Base-by-base conservation (phyloP, 2,797 vertebrate species). In the Spondyliosoma cantharus region DNA sequence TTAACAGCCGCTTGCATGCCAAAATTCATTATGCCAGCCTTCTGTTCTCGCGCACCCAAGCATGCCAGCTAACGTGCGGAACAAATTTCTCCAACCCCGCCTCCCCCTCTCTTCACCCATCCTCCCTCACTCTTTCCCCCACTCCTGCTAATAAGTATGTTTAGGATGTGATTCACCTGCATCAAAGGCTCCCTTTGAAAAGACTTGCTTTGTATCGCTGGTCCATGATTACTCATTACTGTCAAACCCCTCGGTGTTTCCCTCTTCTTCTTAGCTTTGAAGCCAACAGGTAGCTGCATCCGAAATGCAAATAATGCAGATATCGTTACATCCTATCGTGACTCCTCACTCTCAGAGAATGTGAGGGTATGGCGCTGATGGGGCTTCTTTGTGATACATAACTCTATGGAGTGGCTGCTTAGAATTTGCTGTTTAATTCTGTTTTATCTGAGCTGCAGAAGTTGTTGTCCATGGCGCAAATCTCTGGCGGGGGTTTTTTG, bases 1-100 rank as follows among this genome's bases (percentile, higher is more conserved):
- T 93, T 93, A 93, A 89, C 88, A 90, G 90, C 89, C 74, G 73
- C 83, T 90, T 83, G 87, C 90, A 91, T 60, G 92, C 91, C 93
- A 94, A 92, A 93, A 92, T 92, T 91, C 89, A 94, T 94, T 93
- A 93, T 93, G 86, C 91, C 90, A 91, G 58, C 92, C 91, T 93
- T 94, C 93, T 94, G 93, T 94, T 93, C 91, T 89, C 54, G 71
- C 3, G 90, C 91, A 87, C 46, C 89, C 91, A 90, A 91, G 91
- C 93, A 91, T 94, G 91, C 86, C 86, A 87, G 87, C 91, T 93
- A 93, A 94, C 89, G 89, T 80, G 93, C 87, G 86, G 91, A 94
- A 94, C 93, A 91, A 93, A 94, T 94, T 80, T 65, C 79, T 76
- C 77, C 37, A 37, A 37, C 11, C 78, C 56, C 77, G 71, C 58